These are phyloP conservation scores for Tautogolabrus adspersus DNA, from an alignment of 2,113 vertebrate genomes.

Conservation along the genomic window DNA sequence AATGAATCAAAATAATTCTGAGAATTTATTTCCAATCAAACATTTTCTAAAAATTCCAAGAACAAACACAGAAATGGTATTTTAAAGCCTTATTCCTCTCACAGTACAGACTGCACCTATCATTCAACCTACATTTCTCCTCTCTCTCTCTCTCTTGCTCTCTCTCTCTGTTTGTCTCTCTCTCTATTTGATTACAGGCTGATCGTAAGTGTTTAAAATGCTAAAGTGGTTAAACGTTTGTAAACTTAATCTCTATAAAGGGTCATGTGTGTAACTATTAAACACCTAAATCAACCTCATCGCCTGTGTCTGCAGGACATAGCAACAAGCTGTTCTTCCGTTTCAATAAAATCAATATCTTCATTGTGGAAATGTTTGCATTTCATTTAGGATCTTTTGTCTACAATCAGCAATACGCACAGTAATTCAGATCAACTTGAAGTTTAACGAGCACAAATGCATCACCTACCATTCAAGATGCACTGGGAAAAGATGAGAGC, in stretches of 20 bases:
- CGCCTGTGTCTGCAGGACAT: constrained; percentile 65
- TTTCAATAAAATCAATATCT: constrained; percentile 17
- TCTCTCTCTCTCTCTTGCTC: background rate
- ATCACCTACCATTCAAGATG: constrained; percentile 94
- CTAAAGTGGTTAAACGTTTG: constrained; percentile 15
- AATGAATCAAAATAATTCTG: constrained; percentile 29
- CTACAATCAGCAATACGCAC: background rate
- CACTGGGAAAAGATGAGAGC: constrained; percentile 94
- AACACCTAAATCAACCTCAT: constrained; percentile 21
- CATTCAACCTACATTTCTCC: constrained; percentile 45
- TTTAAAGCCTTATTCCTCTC: constrained; percentile 30
- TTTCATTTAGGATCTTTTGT: background rate
- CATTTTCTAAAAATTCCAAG: constrained; percentile 1
- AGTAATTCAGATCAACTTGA: constrained; percentile 57
- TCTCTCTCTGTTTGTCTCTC: constrained; percentile 6
- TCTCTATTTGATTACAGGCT: constrained; percentile 24
- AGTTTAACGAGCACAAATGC: constrained; percentile 64
- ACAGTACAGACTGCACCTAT: constrained; percentile 59
- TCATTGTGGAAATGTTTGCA: background rate
- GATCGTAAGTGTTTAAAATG: constrained; percentile 36
- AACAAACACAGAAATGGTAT: constrained; percentile 8
- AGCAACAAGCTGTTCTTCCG: constrained; percentile 68
- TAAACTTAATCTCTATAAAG: constrained; percentile 17
- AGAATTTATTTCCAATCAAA: constrained; percentile 8
- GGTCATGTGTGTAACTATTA: constrained; percentile 34